Conservation (phyloP, 2,888 invertebrate species). For the Mythimna impura region DNA sequence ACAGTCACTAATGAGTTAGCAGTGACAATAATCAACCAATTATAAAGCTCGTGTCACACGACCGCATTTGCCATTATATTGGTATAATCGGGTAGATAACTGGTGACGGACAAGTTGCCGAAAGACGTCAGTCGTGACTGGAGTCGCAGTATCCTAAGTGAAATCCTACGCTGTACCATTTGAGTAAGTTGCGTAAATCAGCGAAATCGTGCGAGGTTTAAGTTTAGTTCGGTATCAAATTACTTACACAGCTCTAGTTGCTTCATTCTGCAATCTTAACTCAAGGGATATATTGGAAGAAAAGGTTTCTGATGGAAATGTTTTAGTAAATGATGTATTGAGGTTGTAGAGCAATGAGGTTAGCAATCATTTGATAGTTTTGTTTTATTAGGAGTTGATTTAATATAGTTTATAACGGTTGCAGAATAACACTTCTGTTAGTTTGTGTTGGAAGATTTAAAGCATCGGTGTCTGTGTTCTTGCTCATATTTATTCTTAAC, state of each 20-base stretch:
- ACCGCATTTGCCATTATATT: conserved; percentile 70
- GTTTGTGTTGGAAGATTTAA: conserved; percentile 14
- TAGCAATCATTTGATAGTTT: neutral
- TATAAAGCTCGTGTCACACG: conserved; percentile 70
- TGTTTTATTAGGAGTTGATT: neutral
- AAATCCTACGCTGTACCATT: conserved; percentile 69
- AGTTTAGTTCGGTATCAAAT: conserved; percentile 66
- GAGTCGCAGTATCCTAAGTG: conserved; percentile 69
- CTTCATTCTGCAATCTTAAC: conserved; percentile 59
- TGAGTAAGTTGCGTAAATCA: conserved; percentile 68
- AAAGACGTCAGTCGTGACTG: conserved; percentile 75
- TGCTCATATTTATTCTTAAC: conserved; percentile 29
- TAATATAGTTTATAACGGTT: neutral
- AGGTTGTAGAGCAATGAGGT: neutral
- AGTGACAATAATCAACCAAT: conserved; percentile 62
- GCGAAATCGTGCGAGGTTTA: conserved; percentile 65
- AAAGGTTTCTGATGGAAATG: neutral
- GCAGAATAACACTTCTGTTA: conserved; percentile 38
- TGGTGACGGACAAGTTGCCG: conserved; percentile 75
- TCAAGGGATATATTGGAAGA: conserved; percentile 25
- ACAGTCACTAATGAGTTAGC: conserved; percentile 42
- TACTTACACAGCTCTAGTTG: conserved; percentile 62
- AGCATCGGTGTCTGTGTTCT: conserved; percentile 22
- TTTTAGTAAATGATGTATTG: neutral
- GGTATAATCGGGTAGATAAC: conserved; percentile 69